Percentiles rank a stretch among this genome's conserved stretches.
Conservation (phyloP, 2,888 invertebrate genomes). For the Alloplasta piceator region DNA sequence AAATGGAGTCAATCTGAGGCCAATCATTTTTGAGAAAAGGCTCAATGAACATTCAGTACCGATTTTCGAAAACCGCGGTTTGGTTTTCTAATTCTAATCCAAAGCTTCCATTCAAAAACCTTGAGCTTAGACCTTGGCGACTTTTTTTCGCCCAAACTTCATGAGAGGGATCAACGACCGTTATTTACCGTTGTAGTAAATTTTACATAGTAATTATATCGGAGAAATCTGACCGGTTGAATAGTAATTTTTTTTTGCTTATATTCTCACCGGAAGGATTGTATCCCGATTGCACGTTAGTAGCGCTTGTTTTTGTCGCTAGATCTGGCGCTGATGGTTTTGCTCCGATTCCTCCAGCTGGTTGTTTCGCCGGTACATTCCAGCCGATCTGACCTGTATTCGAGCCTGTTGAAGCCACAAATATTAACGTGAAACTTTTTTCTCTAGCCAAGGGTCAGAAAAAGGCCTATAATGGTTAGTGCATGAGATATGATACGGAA, state of each 20-base stretch:
- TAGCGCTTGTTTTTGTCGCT: slow-evolving; percentile 77
- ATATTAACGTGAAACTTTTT: neutral
- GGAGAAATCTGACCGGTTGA: no score
- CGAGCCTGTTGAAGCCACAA: slow-evolving; percentile 67
- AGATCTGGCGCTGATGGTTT: slow-evolving; percentile 78
- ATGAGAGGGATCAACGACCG: no score
- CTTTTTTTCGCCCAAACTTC: no score
- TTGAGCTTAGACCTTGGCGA: no score
- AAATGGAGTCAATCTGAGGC: no score
- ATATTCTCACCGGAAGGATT: slow-evolving; percentile 65
- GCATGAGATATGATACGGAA: slow-evolving; percentile 27
- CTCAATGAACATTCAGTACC: no score
- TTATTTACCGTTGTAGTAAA: neutral
- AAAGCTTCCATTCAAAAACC: no score
- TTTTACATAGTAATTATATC: no score
- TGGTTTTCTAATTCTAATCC: no score
- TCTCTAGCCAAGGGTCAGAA: neutral
- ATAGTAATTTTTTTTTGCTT: no score
- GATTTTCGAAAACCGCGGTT: no score
- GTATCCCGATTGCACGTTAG: slow-evolving; percentile 78
- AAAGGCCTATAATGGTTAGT: slow-evolving; percentile 36
- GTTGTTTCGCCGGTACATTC: slow-evolving; percentile 74
- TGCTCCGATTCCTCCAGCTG: slow-evolving; percentile 60
- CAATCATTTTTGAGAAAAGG: no score
- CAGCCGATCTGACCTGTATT: slow-evolving; percentile 76